These are phyloP conservation scores for Lagothrix lagotricha DNA, from an alignment of 2,797 vertebrate species.

Conservation along the genomic window DNA sequence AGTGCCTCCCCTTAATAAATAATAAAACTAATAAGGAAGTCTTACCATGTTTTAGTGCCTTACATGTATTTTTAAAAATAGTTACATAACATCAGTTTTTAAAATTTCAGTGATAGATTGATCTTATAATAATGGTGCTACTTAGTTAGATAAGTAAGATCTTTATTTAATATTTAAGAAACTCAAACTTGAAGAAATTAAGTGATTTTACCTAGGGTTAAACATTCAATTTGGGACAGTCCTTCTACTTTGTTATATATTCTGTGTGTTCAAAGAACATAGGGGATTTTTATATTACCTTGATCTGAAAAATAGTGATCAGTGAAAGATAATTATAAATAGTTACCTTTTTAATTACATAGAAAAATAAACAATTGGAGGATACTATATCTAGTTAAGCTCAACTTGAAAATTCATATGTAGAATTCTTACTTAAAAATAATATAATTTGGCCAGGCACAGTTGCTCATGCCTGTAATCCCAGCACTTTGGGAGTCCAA, in stretches of 20 bases:
- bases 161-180: neutral
- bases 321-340: neutral
- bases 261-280: neutral
- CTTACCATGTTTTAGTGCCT: conserved; percentile 7
- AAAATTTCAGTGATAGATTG: neutral
- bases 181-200: conserved; percentile 24
- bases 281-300: neutral
- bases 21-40: neutral
- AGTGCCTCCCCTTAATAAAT: conserved; percentile 17
- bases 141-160: neutral
- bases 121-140: neutral
- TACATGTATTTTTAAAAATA: neutral
- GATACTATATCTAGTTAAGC: neutral
- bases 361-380: neutral
- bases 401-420: neutral
- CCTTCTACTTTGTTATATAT: neutral
- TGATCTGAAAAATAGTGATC: neutral
- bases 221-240: neutral
- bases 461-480: no score
- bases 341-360: conserved; percentile 28
- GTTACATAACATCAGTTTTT: neutral
- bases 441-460: neutral
- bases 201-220: neutral
- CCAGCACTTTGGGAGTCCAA: no score
- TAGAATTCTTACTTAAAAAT: neutral